Conservation (phyloP, 2,113 vertebrate species). For the Genyomyrus donnyi region DNA sequence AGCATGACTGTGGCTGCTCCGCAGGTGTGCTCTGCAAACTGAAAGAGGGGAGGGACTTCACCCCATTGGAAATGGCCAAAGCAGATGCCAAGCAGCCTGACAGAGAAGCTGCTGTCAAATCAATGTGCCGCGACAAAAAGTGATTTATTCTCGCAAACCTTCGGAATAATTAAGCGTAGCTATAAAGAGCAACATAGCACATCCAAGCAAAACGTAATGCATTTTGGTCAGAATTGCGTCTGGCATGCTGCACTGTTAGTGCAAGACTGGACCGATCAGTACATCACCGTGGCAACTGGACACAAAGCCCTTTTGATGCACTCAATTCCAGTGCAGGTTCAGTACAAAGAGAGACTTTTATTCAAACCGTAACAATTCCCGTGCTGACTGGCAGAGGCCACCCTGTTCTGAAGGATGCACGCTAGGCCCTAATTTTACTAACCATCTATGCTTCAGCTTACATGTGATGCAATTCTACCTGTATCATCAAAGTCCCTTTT, state of each 20-base stretch:
- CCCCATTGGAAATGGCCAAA: neutral
- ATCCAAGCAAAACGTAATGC: neutral
- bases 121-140: neutral
- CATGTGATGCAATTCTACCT: neutral
- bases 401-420: neutral
- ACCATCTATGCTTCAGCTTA: neutral
- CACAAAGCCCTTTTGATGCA: slow-evolving; percentile 52
- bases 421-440: neutral
- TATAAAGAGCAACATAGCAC: neutral
- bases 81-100: neutral
- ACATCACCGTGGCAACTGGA: slow-evolving; percentile 42
- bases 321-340: neutral
- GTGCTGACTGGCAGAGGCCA: neutral
- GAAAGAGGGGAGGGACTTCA: slow-evolving; percentile 25
- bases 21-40: slow-evolving; percentile 77
- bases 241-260: neutral
- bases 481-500: neutral
- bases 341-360: neutral
- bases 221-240: neutral
- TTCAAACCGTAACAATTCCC: neutral
- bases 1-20: slow-evolving; percentile 72
- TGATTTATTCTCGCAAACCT: neutral
- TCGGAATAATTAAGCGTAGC: neutral
- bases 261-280: slow-evolving; percentile 28
- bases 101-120: neutral